These are phyloP conservation scores for Tyto alba DNA, from an alignment of 2,113 vertebrate species.

Conservation along the genomic window DNA sequence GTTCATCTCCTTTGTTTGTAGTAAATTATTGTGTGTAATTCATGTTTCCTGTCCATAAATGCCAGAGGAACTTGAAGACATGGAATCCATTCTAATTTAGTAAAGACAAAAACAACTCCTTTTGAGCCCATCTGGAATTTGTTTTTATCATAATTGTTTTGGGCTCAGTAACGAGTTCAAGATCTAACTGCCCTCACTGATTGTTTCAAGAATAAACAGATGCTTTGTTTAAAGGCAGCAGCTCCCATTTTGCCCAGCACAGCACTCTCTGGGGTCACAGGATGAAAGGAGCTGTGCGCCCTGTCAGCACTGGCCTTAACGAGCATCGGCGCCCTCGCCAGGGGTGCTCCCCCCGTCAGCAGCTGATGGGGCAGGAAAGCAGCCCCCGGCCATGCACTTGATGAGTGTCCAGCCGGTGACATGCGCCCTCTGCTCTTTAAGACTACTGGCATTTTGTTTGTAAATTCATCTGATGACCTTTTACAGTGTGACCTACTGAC, in stretches of 20 bases:
- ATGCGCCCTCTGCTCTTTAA: background rate
- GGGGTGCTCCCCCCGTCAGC: background rate
- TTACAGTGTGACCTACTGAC: background rate
- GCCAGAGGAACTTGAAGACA: constrained; percentile 40
- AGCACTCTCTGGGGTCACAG: background rate
- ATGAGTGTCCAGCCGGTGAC: accelerated
- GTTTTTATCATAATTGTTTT: constrained; percentile 32
- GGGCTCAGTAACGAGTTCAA: constrained; percentile 53
- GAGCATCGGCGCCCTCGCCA: background rate
- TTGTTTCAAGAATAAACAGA: constrained; percentile 55
- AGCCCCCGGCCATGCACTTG: background rate
- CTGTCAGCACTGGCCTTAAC: background rate
- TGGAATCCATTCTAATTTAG: constrained; percentile 46
- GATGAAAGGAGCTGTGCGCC: background rate
- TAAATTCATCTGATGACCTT: background rate
- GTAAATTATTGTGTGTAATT: constrained; percentile 59
- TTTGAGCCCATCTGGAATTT: constrained; percentile 57
- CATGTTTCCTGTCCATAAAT: constrained; percentile 62
- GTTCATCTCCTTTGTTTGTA: constrained; percentile 42
- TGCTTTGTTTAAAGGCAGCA: constrained; percentile 4
- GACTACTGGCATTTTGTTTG: background rate
- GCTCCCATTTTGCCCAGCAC: background rate
- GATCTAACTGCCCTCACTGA: constrained; percentile 27
- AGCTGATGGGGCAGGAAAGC: background rate
- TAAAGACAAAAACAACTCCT: constrained; percentile 49